phyloP scores from a whole-genome alignment of 2,113 vertebrate species.

The Sebastes schlegelii region DNA sequence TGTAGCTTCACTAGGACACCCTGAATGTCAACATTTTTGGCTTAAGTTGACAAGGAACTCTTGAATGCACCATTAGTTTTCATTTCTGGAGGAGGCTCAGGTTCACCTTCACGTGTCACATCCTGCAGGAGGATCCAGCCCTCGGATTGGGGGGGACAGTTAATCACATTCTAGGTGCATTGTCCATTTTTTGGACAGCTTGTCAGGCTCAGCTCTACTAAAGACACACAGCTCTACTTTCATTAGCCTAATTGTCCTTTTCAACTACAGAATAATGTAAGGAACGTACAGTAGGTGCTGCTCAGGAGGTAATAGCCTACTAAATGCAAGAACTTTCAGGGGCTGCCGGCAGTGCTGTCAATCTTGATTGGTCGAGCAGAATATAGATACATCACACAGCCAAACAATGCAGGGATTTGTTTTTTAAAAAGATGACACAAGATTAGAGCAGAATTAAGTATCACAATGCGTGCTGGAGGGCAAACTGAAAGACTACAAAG shows the following conservation, averaged over 20 bases:
- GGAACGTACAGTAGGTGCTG: background rate
- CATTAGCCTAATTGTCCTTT: background rate
- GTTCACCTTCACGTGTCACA: slow-evolving; percentile 10
- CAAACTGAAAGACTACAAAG: background rate
- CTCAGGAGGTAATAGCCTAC: background rate
- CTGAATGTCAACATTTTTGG: background rate
- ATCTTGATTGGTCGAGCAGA: slow-evolving; percentile 26
- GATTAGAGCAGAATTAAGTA: background rate
- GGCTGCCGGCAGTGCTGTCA: background rate
- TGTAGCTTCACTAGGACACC: background rate
- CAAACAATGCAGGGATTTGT: background rate
- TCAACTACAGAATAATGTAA: background rate
- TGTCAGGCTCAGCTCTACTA: background rate
- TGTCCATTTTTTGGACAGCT: background rate
- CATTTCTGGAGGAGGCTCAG: background rate
- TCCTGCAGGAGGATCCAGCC: slow-evolving; percentile 13
- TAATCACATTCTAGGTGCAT: slow-evolving; percentile 19
- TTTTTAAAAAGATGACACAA: background rate
- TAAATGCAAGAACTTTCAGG: background rate
- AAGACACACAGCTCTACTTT: background rate
- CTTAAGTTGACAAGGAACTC: background rate
- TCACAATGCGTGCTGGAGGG: background rate
- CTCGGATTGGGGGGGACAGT: background rate
- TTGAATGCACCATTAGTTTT: slow-evolving; percentile 6
- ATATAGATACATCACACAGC: background rate